Base-by-base conservation (phyloP, 2,113 vertebrate species). In the Pyxicephalus adspersus region DNA sequence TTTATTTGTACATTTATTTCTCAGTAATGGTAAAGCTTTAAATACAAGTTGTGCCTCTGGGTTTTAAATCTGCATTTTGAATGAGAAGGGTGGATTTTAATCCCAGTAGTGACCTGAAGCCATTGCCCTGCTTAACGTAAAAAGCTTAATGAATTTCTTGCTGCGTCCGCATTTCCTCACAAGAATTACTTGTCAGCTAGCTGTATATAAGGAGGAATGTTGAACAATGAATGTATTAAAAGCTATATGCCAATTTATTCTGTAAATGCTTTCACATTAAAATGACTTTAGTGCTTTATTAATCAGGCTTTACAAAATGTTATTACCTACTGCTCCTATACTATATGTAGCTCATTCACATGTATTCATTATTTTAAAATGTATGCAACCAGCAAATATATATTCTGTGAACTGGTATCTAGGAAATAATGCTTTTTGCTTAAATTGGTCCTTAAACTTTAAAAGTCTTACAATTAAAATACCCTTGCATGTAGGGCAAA, bases 101-200 rank as follows among this genome's bases (percentile, higher is more conserved):
- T 70, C 65, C 34, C 77, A 61, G 54, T 70, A 54, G 55, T 60
- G 77, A 80, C 77, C 77, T 80, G 52, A 71, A 80, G 67, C 20
- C 57, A 80, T 72, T 63, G 61, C 13, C 55, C 57, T 63, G 57
- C 55, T 60, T 80, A 57, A 55, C 25, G 16, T 71, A 72, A 64
- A 73, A 72, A 71, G 77, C 57, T 63, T 61, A 67, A 78, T 78
- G 64, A 78, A 66, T 78, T 78, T 38, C 29, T 29, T 78, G 76
- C 76, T 78, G 76, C 57, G 34, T 71, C 57, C 63, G 66, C 66
- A 80, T 71, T 80, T 80, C 66, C 63, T 51, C 45, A 63, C 23
- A 63, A 63, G 66, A 71, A 80, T 80, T 80, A 60, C 77, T 80
- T 63, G 66, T 68, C 55, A 71, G 77, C 25, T 68, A 68, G 61